Base-by-base conservation (phyloP, 2,797 vertebrate species). In the Psittacula derbiana region DNA sequence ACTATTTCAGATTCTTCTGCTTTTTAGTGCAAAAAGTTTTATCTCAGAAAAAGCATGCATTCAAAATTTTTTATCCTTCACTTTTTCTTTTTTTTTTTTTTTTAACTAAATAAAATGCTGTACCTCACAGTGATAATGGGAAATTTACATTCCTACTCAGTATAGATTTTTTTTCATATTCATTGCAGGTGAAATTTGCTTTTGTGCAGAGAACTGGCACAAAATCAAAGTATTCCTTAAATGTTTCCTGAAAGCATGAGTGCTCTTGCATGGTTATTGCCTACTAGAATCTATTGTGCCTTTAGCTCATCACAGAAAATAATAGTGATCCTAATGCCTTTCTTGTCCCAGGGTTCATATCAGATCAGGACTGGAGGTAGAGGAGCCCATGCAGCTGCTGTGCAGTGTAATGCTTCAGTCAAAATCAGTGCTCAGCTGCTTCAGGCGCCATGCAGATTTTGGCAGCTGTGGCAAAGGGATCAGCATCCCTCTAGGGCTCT, bases 341-440 rank as follows among this genome's bases (percentile, higher is more conserved):
- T 91, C 57, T 80, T 89, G 50, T 89, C 38, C 27, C 31, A 85
- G 62, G n/a, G 28, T 90, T 89, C 60, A 27, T 67, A 24, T 91
- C 57, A 72, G 53, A 92, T 87, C 40, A 43, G 28, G 38, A 53
- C 43, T 86, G 50, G 55, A 84, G 36, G 57, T 46, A 72, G 28
- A 74, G 52, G 8, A 90, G 6, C 10, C n/a, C 36, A 27, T 61
- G 83, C 96, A 97, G 95, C 95, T 97, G 97, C 82, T 95, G 53
- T 66, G 60, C 74, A 97, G 31, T 72, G 64, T 46, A 14, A 36
- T 24, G 30, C 64, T 94, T 94, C 72, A 87, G 53, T 90, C 80
- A 92, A 61, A 91, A 84, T 25, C 79, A 61, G 28, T 60, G 52
- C 33, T 78, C 83, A 94, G 81, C 69, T 96, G 83, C 30, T 94